Evolutionary conservation across 2,888 invertebrate species (phyloP).

Genomic region (Encarsia formosa): DNA sequence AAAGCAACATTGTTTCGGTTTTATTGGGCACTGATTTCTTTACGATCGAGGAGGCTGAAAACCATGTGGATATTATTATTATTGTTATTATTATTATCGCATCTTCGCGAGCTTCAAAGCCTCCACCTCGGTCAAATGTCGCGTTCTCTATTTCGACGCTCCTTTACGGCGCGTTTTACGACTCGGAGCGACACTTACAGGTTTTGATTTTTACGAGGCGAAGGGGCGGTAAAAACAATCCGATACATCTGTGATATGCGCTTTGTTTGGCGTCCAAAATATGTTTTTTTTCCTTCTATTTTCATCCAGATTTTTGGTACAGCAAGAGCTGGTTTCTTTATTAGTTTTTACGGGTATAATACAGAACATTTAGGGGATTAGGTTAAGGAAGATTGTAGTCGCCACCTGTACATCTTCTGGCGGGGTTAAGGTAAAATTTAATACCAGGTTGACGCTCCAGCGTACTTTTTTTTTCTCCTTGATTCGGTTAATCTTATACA

Average conservation of each 20-base stretch:
- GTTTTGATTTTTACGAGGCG: too few relatives aligned
- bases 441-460: constrained; percentile 36
- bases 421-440: too few relatives aligned
- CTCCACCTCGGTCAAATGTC: constrained; percentile 35
- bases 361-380: constrained; percentile 52
- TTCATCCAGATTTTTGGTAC: background rate
- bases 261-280: too few relatives aligned
- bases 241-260: too few relatives aligned
- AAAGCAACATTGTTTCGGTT: constrained; percentile 41
- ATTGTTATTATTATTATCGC: constrained; percentile 24
- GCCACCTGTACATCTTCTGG: too few relatives aligned
- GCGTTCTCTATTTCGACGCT: constrained; percentile 32
- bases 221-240: too few relatives aligned
- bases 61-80: constrained; percentile 25
- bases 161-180: constrained; percentile 39
- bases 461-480: constrained; percentile 28
- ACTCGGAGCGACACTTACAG: constrained; percentile 23
- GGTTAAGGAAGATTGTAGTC: too few relatives aligned
- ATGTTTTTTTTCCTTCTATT: background rate
- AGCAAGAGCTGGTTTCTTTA: constrained; percentile 35
- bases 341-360: constrained; percentile 52
- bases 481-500: too few relatives aligned
- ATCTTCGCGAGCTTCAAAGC: constrained; percentile 25
- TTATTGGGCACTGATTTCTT: constrained; percentile 31
- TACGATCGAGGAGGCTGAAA: constrained; percentile 27